A percentile compares a stretch with the other conserved stretches of the same genome.
phyloP scores from a whole-genome alignment of 2,888 invertebrate species.

The Dryocosmus kuriphilus region DNA sequence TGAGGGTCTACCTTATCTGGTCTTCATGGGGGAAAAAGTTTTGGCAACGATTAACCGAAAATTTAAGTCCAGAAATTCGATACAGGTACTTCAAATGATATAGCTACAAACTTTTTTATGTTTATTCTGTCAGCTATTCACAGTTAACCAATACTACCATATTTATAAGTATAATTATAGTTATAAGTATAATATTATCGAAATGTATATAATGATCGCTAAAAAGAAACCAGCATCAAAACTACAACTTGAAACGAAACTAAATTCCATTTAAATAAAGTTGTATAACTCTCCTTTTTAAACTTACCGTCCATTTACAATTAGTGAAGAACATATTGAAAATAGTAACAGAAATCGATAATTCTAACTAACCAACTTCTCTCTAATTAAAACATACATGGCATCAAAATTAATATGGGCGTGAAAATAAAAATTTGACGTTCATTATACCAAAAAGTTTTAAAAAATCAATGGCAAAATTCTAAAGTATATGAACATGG shows the following conservation, averaged over 20 bases:
- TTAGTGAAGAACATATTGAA: neutral
- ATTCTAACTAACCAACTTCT: neutral
- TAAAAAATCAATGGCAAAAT: neutral
- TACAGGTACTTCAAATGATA: constrained; percentile 48
- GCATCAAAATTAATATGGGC: neutral
- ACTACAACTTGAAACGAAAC: neutral
- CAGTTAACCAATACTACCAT: too few relatives aligned
- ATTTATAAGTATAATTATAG: too few relatives aligned
- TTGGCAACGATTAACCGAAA: constrained; percentile 72
- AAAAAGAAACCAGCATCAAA: too few relatives aligned
- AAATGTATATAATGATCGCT: too few relatives aligned
- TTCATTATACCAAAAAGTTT: neutral
- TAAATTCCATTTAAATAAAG: neutral
- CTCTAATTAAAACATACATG: neutral
- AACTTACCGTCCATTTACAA: neutral
- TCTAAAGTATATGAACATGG: neutral
- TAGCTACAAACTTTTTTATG: neutral
- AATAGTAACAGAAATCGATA: neutral
- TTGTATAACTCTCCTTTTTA: too few relatives aligned
- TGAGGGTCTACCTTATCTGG: constrained; percentile 58
- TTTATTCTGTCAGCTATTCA: neutral
- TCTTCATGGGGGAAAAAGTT: constrained; percentile 70
- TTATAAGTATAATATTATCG: too few relatives aligned
- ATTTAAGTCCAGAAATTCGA: constrained; percentile 60
- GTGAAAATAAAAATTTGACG: neutral